phyloP scores from a whole-genome alignment of 2,888 invertebrate species.

The Drosophila ustulata region DNA sequence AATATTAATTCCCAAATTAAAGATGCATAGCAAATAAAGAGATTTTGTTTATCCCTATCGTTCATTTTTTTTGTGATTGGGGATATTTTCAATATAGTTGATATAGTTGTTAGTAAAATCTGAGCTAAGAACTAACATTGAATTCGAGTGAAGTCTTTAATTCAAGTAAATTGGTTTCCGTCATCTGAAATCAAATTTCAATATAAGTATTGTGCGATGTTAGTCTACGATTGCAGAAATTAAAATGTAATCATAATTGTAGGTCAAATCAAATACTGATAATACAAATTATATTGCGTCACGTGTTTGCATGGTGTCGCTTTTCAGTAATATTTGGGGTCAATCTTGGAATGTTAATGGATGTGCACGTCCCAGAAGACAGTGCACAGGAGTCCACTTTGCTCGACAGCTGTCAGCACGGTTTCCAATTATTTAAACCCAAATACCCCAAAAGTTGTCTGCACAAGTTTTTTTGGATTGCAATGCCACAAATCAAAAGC shows the following conservation, averaged over 20 bases:
- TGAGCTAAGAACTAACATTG: no score
- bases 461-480: conserved; percentile 48
- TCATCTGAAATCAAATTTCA: neutral
- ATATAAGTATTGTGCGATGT: neutral
- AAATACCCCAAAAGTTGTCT: conserved; percentile 53
- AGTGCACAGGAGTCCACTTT: conserved; percentile 32
- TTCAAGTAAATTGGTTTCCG: neutral
- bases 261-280: neutral
- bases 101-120: no score
- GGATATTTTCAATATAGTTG: no score
- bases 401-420: conserved; percentile 59
- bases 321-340: conserved; percentile 11
- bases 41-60: no score
- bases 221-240: conserved; percentile 16
- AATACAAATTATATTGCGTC: conserved; percentile 23
- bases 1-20: neutral
- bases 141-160: neutral
- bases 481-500: conserved; percentile 60
- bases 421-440: conserved; percentile 62
- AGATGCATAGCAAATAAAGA: no score
- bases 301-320: conserved; percentile 31
- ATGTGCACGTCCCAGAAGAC: conserved; percentile 23
- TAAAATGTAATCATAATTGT: conserved; percentile 26
- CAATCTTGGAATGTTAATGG: neutral
- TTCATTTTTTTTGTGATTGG: no score